Evolutionary conservation across 2,113 vertebrate genomes (phyloP), one percentile per base, ranked within the genome.

Genomic region (Tupaia tana): DNA sequence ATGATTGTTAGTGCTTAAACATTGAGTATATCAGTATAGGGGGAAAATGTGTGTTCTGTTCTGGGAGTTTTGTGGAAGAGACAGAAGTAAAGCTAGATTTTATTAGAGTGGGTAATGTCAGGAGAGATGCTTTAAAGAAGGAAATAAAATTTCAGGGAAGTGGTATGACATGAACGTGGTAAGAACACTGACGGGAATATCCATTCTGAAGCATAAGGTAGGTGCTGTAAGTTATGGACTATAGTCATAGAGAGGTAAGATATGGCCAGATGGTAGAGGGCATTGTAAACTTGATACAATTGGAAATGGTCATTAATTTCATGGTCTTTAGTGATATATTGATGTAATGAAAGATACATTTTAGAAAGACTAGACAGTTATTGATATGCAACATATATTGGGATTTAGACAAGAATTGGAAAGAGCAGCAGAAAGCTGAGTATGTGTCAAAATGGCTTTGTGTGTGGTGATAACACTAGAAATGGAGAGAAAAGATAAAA

Each of bases 401-500:
- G 31, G 92, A 91, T 95, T 84, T 79, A 94, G 34, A 75, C 14
- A 80, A 79, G 52, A 89, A 90, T 24, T 79, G 56, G 58, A 87
- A 69, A 95, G 25, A 93, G 19, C 10, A 89, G 13, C 58, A 66
- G n/a, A 74, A 92, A 84, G 22, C 69, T 54, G 3, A 4, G 7
- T 24, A 27, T 83, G 12, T 92, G 66, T 93, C 56, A 71, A 34
- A 93, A 0, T 82, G 69, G 24, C 27, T 87, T 95, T 27, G 20
- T 75, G 25, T 79, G 54, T 66, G 29, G 13, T 34, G 16, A 2
- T 83, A 58, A 91, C n/a, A 69, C 22, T 67, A 95, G 25, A 89
- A 92, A 75, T 80, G 9, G 64, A 93, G 52, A 97, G 34, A 56
- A 83, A 63, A 8, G 4, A 86, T 95, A 13, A 93, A 93, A 90